Evolutionary conservation across 2,113 vertebrate genomes (phyloP).

Genomic region (Cavia porcellus): DNA sequence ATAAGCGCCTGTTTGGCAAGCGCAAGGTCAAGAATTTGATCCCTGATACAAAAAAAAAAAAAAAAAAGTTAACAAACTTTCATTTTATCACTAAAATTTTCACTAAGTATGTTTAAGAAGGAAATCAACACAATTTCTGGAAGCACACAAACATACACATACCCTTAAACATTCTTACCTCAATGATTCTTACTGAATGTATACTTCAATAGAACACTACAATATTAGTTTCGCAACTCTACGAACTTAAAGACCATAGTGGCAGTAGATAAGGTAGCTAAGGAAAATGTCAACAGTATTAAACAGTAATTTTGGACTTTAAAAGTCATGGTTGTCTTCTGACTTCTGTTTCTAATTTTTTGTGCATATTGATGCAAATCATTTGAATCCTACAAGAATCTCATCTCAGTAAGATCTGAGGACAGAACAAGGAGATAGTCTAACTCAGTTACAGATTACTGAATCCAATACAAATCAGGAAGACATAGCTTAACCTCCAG

Average conservation of each 20-base stretch:
- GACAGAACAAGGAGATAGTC: neutral
- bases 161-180: constrained; percentile 1
- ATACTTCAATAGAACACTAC: neutral
- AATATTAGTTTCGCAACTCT: neutral
- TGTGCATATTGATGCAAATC: neutral
- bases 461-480: neutral
- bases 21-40: too few species aligned
- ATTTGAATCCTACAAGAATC: constrained; percentile 27
- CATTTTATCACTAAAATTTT: constrained; percentile 42
- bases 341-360: constrained; percentile 28
- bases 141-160: neutral
- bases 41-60: too few species aligned
- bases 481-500: neutral
- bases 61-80: neutral
- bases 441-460: neutral
- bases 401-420: neutral
- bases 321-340: neutral
- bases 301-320: neutral
- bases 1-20: too few species aligned
- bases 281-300: neutral
- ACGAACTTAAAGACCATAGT: neutral
- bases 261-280: neutral
- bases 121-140: constrained; percentile 43
- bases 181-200: neutral
- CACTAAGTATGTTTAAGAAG: neutral